Conservation (phyloP, 2,888 invertebrate species). For the Drosophila ustulata region DNA sequence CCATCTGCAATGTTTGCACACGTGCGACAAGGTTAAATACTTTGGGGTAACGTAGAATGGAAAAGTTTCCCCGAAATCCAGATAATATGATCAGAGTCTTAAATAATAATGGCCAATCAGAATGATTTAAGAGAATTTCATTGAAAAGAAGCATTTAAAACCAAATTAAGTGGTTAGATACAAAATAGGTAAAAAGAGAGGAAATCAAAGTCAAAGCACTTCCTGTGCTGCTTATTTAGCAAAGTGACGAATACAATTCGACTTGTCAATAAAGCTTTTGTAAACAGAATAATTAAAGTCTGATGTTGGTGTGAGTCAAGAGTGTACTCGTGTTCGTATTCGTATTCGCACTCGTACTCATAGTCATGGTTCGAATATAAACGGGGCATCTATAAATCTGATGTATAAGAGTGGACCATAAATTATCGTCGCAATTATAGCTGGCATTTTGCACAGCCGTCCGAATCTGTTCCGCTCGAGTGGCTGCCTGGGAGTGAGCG, state of each 20-base stretch:
- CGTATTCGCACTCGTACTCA: neutral
- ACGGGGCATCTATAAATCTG: conserved; percentile 59
- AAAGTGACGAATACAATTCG: conserved; percentile 33
- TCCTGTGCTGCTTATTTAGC: conserved; percentile 20
- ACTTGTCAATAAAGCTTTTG: conserved; percentile 37
- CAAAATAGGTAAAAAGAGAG: neutral
- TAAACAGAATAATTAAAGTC: conserved; percentile 71
- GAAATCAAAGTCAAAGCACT: conserved; percentile 15
- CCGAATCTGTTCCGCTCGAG: conserved; percentile 56
- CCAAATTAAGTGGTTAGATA: neutral
- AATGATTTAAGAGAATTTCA: neutral
- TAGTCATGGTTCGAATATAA: conserved; percentile 5
- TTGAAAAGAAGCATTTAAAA: neutral
- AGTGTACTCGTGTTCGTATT: conserved; percentile 6
- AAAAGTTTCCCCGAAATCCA: neutral
- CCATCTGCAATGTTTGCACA: conserved; percentile 68
- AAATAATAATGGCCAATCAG: neutral
- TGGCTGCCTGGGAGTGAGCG: conserved; percentile 25
- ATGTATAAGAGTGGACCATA: conserved; percentile 57
- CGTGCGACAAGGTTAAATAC: conserved; percentile 50
- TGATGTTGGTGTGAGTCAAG: conserved; percentile 19
- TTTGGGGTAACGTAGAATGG: neutral
- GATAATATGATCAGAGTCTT: neutral
- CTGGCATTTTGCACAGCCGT: conserved; percentile 65
- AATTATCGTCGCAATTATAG: conserved; percentile 74